Base-by-base conservation (phyloP, 1,140 invertebrate genomes). In the Plutomurus gul region DNA sequence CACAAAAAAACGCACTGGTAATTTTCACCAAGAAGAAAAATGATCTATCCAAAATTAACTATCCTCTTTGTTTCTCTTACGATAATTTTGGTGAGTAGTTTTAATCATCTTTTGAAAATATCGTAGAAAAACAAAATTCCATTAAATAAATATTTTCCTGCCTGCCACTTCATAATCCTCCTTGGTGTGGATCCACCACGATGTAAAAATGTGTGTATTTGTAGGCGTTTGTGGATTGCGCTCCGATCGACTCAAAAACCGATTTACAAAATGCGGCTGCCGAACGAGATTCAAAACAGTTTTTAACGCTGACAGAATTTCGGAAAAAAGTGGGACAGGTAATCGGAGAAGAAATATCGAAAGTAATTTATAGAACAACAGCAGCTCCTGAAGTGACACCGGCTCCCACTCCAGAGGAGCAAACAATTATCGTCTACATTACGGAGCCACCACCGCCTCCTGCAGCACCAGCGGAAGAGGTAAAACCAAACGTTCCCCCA, bases 371-470 rank as follows among this genome's bases (percentile, higher is more conserved):
- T 27, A 30, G 25, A 16, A 16, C 22, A 8, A 13, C 20, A 10
- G 22, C 20, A 27, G 27, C 56, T 1, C 22, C 30, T n/a, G 10
- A 13, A 36, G 56, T 65, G 0, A 33, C 27, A n/a, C n/a, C n/a
- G n/a, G n/a, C n/a, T n/a, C n/a, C n/a, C n/a, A n/a, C n/a, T n/a
- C n/a, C n/a, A 11, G 56, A 65, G 20, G 56, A 65, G 36, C 56
- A 65, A 36, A 65, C 56, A 65, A n/a, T 65, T 18, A 65, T 65
- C 6, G 56, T 65, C 36, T 65, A 65, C 27, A 65, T 65, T n/a
- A 65, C 56, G 8, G 56, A 65, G 8, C 56, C 56, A n/a, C 56
- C 51, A 8, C 49, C 49, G 27, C 4, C 49, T 27, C 49, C 49
- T 8, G 49, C 22, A 22, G 49, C 13, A 22, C 13, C n/a, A n/a